Conservation (phyloP, 2,113 vertebrate genomes). For the Electrona antarctica region DNA sequence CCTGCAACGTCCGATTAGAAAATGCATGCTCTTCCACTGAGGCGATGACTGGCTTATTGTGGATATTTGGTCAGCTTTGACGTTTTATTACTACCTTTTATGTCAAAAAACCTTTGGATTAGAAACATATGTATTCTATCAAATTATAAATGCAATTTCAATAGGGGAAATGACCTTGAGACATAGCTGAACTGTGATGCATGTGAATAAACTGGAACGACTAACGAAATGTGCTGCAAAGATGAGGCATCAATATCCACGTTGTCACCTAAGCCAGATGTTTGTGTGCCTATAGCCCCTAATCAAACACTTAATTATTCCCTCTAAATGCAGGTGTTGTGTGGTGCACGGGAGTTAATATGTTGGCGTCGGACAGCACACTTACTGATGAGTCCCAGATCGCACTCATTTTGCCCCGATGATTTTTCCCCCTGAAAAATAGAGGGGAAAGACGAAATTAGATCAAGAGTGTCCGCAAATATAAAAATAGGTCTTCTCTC, state of each 20-base stretch:
- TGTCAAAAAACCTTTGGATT: neutral
- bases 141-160: neutral
- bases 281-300: slow-evolving; percentile 42
- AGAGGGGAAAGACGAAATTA: slow-evolving; percentile 27
- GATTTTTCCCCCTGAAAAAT: slow-evolving; percentile 47
- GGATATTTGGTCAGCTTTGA: too few species aligned
- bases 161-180: too few species aligned
- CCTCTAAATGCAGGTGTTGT: slow-evolving; percentile 38
- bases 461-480: neutral
- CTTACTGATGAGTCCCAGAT: slow-evolving; percentile 57
- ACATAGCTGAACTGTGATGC: too few species aligned
- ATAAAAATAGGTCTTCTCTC: neutral
- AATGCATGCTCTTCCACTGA: too few species aligned
- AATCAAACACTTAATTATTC: slow-evolving; percentile 16
- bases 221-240: slow-evolving; percentile 2
- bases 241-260: neutral
- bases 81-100: neutral
- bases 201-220: neutral
- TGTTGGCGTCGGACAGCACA: slow-evolving; percentile 24
- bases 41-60: too few species aligned
- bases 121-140: neutral
- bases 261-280: slow-evolving; percentile 30
- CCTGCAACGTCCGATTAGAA: too few species aligned
- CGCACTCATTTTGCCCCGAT: slow-evolving; percentile 27
- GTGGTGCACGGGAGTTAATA: too few species aligned